Conservation (phyloP, 2,797 vertebrate genomes). For the Karalla daura region DNA sequence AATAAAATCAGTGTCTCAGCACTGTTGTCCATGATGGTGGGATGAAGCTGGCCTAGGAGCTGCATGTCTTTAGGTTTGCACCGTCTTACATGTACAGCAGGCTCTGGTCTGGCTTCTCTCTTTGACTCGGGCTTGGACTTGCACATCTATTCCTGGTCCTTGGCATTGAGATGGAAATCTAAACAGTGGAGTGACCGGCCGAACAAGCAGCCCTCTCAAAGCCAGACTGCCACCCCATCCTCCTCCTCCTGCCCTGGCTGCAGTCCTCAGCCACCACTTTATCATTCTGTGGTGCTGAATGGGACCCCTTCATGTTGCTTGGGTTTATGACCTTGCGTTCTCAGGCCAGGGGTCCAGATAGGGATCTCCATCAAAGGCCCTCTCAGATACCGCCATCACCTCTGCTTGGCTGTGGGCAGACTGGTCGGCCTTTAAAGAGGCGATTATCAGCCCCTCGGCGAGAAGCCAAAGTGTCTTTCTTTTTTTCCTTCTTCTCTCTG, state of each 20-base stretch:
- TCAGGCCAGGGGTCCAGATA: conserved; percentile 78
- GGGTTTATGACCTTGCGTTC: conserved; percentile 77
- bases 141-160: conserved; percentile 72
- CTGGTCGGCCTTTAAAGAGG: conserved; percentile 50
- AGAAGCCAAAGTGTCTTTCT: conserved; percentile 20
- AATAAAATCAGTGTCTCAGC: conserved; percentile 79
- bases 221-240: conserved; percentile 64
- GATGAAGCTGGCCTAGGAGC: conserved; percentile 40
- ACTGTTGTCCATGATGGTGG: conserved; percentile 41
- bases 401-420: conserved; percentile 59
- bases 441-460: conserved; percentile 46
- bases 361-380: conserved; percentile 79
- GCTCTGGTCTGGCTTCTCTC: conserved; percentile 38
- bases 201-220: conserved; percentile 82
- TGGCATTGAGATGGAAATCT: conserved; percentile 80
- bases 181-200: conserved; percentile 71
- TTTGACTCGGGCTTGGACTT: conserved; percentile 31
- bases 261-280: conserved; percentile 65
- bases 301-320: conserved; percentile 76
- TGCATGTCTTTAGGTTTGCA: conserved; percentile 43
- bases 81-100: conserved; percentile 22
- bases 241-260: conserved; percentile 48
- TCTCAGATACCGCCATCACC: conserved; percentile 72
- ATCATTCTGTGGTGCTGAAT: conserved; percentile 77
- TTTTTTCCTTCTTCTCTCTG: conserved; percentile 18